A percentile compares a stretch with the other conserved stretches of the same genome.
Evolutionary conservation across 2,113 vertebrate genomes (phyloP).

Genomic region (Todiramphus saurophagus): DNA sequence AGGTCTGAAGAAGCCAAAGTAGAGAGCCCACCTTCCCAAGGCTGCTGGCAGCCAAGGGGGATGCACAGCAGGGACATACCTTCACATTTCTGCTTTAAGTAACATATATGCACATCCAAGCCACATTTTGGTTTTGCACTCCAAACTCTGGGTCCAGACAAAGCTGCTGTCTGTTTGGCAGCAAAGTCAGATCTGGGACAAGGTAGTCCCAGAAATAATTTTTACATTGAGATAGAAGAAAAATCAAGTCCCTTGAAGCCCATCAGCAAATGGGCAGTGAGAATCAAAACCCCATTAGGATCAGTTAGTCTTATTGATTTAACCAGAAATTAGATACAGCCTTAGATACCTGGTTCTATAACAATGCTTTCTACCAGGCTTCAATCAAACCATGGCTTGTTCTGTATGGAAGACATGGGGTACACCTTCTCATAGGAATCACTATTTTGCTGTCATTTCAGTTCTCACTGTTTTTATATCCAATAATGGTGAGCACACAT

Average conservation of each 20-base stretch:
- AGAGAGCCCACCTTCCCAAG: background rate
- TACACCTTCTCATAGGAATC: background rate
- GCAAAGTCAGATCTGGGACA: background rate
- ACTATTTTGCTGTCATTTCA: background rate
- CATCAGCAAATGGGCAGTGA: background rate
- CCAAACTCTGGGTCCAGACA: background rate
- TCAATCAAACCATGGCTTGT: background rate
- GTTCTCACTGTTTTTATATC: background rate
- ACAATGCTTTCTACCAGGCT: background rate
- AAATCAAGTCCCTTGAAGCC: background rate
- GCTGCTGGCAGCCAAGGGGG: background rate
- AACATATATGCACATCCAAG: background rate
- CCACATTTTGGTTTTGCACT: background rate
- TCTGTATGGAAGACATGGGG: background rate
- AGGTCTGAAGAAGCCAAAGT: background rate
- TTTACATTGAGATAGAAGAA: background rate
- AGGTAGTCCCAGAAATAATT: background rate
- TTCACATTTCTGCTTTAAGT: background rate
- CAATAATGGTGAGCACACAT: background rate
- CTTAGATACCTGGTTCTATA: background rate
- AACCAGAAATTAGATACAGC: background rate
- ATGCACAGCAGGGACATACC: fast-evolving
- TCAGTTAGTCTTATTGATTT: background rate
- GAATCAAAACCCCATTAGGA: background rate
- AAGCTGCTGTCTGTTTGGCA: background rate